Evolutionary conservation across 2,888 invertebrate genomes (phyloP), one percentile per base, ranked within the genome.

Genomic region (Achlya flavicornis): DNA sequence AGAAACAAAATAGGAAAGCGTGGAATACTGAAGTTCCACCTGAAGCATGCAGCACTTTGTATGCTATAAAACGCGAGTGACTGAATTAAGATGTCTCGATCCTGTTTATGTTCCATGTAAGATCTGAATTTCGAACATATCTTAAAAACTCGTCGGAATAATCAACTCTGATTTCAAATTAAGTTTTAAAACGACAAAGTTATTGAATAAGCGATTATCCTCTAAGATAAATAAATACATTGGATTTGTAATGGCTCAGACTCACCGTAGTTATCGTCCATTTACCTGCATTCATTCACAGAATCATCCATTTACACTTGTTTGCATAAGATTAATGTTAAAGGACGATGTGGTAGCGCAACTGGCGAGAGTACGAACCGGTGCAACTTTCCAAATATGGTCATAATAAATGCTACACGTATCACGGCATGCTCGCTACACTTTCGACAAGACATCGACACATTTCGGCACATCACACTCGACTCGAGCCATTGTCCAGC

Each of bases 401-500:
- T 64, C 66, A 65, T 65, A 66, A 68, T 64, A 67, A 67, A 71
- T 71, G 71, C 70, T 64, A 63, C 35, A 64, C 67, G 67, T 63
- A 35, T 16, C 58, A 35, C 35, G 16, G 35, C 35, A 58, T 16
- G 7, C 10, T 58, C 53, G 53, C 53, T 19, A 65, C 70, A 71
- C 72, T 72, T 74, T 72, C 69, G 61, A 68, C 65, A 61, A 41
- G 16, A 59, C 59, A 59, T 41, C 59, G 41, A 35, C 41, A 38
- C 41, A 59, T 59, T 59, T 53, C 53, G 53, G 53, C 53, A 53
- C 19, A 41, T 59, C 41, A 16, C 16, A 41, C 38, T 41, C 19
- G 62, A 67, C 66, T 68, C 66, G 68, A 63, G 59, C 69, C 65
- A 72, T 74, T 71, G 71, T 72, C 53, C 59, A n/a, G 33, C 16